Evolutionary conservation across 2,113 vertebrate species (phyloP).

Genomic region (Turnix velox): DNA sequence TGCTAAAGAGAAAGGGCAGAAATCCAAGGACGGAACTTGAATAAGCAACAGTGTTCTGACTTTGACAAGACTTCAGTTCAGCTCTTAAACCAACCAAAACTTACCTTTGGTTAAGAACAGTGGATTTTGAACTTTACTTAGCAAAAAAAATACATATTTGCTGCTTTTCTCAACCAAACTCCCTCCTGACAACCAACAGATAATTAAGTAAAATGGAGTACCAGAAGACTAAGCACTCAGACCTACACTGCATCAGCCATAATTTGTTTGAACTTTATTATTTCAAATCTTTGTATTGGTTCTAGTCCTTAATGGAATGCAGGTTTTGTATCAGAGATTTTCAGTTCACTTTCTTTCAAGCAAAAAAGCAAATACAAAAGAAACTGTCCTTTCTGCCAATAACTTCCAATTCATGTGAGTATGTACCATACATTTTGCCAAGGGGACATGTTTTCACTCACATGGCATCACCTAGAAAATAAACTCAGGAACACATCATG

Average conservation of each 20-base stretch:
- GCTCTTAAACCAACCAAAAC: not conserved
- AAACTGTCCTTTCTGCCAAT: not conserved
- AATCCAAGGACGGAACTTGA: not conserved
- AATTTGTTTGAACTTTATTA: not conserved
- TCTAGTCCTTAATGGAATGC: not conserved
- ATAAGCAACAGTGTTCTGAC: not conserved
- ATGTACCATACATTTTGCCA: not conserved
- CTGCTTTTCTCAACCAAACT: not conserved
- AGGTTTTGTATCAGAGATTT: not conserved
- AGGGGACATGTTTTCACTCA: not conserved
- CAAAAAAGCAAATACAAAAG: not conserved
- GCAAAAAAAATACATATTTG: not conserved
- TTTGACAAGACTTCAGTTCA: not conserved
- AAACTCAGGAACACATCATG: not conserved
- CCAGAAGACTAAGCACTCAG: not conserved
- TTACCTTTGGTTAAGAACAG: not conserved
- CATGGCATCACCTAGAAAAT: not conserved
- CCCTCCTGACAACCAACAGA: not conserved
- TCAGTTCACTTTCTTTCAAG: not conserved
- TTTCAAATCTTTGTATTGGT: not conserved
- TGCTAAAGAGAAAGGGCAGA: not conserved
- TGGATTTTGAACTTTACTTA: not conserved
- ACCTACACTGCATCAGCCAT: not conserved
- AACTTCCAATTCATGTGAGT: not conserved
- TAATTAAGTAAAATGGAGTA: not conserved